A percentile compares a stretch with the other conserved stretches of the same genome.
These are phyloP conservation scores for Cyaniris semiargus DNA, from an alignment of 2,888 invertebrate species.

Conservation along the genomic window DNA sequence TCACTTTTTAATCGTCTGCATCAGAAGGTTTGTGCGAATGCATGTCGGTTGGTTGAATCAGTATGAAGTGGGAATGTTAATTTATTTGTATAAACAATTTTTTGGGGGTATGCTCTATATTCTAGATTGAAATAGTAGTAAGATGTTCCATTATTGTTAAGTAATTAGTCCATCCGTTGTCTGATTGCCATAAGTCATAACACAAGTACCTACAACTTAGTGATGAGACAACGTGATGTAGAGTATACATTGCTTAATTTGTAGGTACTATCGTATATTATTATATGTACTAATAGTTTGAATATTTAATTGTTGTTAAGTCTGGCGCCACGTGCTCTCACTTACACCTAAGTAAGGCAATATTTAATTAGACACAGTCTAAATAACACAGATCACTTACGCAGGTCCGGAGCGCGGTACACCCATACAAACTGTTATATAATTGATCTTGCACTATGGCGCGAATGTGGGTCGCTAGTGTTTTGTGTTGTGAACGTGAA, in stretches of 20 bases:
- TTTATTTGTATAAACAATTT: too few species aligned
- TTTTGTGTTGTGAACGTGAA: conserved; percentile 1
- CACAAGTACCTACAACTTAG: too few species aligned
- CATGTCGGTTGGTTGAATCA: too few species aligned
- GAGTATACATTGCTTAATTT: neutral
- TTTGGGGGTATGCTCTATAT: too few species aligned
- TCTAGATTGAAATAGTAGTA: too few species aligned
- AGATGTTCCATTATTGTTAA: too few species aligned
- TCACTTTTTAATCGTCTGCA: too few species aligned
- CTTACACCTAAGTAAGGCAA: neutral
- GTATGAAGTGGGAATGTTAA: too few species aligned
- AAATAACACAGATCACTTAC: conserved; percentile 22
- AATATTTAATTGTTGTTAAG: neutral
- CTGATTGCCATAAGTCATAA: too few species aligned
- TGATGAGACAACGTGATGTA: too few species aligned
- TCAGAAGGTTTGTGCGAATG: too few species aligned
- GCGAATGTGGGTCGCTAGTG: conserved; percentile 17
- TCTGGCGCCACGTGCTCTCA: neutral
- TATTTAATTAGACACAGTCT: conserved; percentile 9
- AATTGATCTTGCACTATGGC: conserved; percentile 21
- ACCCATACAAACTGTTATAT: conserved; percentile 26
- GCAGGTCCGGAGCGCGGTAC: neutral
- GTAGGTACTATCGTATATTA: neutral
- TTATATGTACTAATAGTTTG: neutral
- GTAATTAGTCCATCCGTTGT: too few species aligned